Conservation (phyloP, 2,888 invertebrate genomes). For the Hirudinaria manillensis region DNA sequence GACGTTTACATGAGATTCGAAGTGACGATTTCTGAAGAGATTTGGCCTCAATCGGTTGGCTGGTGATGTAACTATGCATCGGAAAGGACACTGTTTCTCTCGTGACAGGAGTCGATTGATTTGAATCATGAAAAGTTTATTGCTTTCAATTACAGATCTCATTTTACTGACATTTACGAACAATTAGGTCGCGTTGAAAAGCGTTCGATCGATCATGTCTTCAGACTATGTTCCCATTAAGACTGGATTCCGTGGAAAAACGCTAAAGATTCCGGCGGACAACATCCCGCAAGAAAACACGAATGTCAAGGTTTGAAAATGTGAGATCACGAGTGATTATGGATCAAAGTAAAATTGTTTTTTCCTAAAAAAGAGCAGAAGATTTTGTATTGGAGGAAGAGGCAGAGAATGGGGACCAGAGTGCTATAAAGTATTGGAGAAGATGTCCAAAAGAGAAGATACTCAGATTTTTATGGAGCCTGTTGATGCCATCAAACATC, state of each 20-base stretch:
- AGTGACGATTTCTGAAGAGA: background rate
- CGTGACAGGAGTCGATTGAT: no score
- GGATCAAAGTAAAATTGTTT: no score
- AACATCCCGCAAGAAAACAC: background rate
- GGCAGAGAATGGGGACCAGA: constrained; percentile 37
- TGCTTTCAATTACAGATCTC: no score
- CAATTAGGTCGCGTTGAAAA: no score
- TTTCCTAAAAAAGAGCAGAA: background rate
- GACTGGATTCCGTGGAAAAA: constrained; percentile 25
- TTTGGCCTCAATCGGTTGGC: no score
- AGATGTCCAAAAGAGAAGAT: constrained; percentile 37
- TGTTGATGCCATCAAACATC: constrained; percentile 37
- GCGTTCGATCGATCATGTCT: background rate
- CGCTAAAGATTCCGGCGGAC: constrained; percentile 12
- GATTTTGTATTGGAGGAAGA: constrained; percentile 32
- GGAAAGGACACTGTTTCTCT: no score
- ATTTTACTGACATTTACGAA: no score
- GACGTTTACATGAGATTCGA: background rate
- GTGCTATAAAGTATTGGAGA: constrained; percentile 36
- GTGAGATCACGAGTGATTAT: no score
- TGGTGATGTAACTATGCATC: no score
- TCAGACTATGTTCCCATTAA: constrained; percentile 21
- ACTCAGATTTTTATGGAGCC: constrained; percentile 37
- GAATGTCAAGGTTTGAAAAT: constrained; percentile 2
- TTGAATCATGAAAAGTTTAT: no score